Base-by-base conservation (phyloP, 2,888 invertebrate genomes). In the Deladenus siricidicola region DNA sequence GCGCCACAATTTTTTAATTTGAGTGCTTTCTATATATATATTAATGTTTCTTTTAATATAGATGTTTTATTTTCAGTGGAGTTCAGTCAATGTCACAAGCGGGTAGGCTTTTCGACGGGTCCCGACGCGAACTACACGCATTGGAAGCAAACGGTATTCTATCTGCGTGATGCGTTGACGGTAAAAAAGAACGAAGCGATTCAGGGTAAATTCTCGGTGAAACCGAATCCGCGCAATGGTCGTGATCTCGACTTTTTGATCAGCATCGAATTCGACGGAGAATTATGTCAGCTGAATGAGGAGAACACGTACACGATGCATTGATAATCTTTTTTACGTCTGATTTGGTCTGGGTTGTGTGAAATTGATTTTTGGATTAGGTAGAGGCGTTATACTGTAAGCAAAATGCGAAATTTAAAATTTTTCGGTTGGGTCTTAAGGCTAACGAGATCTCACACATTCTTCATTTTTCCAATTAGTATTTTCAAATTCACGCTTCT, bases 111-210 rank as follows among this genome's bases (percentile, higher is more conserved):
- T 83, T 94, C 93, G 77, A 98, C 98, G 63, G 83, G 84, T 81
- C 98, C 98, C 0, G 96, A 96, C 80, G 88, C 90, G 1, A 89
- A 89, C 30, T 96, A 98, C 82, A 99, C 98, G 24, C 98, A 99
- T 81, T 99, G 98, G 98, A 99, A 99, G 81, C 93, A 94, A 81
- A 89, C 89, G 6, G 96, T 99, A 54, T 98, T 99, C 83, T 98
- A 98, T 81, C 87, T 96, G 74, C 54, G 70, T 64, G 92, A 96
- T 74, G 91, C 90, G 78, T 86, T 98, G 84, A 98, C 98, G 1
- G 91, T 90, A 39, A 94, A 94, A 80, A 90, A 90, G 77, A 82
- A 82, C 58, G 98, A 99, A 80, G 91, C 91, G 62, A 71, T 71
- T 19, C 62, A 85, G 55, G 98, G 98, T 21, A 6, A 23, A 10